Evolutionary conservation across 2,797 vertebrate genomes (phyloP).

Genomic region (Lutjanus campechanus): DNA sequence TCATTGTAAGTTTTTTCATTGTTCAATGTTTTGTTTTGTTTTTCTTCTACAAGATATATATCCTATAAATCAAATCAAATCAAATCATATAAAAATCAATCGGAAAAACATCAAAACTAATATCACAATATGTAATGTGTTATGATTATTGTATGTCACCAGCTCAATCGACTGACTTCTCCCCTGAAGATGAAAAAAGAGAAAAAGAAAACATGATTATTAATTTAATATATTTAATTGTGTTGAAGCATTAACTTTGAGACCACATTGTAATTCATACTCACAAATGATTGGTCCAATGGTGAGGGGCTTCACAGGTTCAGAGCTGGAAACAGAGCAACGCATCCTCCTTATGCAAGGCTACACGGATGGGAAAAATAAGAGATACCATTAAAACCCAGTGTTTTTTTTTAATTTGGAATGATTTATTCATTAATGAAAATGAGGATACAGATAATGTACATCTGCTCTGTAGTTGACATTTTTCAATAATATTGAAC

Average conservation of each 20-base stretch:
- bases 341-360: conserved; percentile 38
- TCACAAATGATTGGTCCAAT: conserved; percentile 74
- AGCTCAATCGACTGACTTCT: conserved; percentile 26
- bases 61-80: no score
- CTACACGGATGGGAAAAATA: conserved; percentile 21
- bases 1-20: no score
- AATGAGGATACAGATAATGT: no score
- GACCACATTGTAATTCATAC: conserved; percentile 19
- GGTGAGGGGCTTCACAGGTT: conserved; percentile 22
- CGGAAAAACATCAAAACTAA: not conserved
- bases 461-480: no score
- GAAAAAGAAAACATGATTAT: not conserved
- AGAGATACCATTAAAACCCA: not conserved
- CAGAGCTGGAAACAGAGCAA: conserved; percentile 55
- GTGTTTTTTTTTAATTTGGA: no score
- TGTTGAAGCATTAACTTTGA: not conserved
- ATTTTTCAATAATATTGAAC: no score
- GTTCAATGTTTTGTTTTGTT: no score
- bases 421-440: no score
- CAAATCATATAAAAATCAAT: no score
- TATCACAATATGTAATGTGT: not conserved
- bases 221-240: not conserved
- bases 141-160: not conserved
- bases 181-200: conserved; percentile 47
- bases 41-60: no score